These are phyloP conservation scores for Nothoprocta pentlandii DNA, from an alignment of 2,113 vertebrate species.

Conservation along the genomic window DNA sequence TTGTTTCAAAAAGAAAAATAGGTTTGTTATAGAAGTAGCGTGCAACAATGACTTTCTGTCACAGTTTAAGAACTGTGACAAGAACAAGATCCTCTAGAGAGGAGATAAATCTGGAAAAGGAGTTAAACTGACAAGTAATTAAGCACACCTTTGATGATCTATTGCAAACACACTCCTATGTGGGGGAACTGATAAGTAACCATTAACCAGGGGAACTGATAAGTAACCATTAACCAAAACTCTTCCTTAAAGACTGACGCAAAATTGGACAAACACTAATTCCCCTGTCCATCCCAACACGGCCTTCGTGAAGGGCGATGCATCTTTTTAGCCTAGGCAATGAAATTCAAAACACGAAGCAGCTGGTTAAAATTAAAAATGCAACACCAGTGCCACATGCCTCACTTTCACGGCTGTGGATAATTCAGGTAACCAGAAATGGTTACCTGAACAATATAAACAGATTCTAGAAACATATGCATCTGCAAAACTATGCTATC, in stretches of 20 bases:
- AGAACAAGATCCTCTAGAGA: not conserved
- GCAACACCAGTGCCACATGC: not conserved
- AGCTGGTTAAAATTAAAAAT: not conserved
- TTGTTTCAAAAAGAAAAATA: rapidly evolving
- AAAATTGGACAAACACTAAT: rapidly evolving
- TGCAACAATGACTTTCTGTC: rapidly evolving
- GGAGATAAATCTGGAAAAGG: not conserved
- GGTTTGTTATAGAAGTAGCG: rapidly evolving
- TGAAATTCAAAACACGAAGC: not conserved
- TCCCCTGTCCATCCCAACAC: rapidly evolving
- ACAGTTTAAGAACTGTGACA: rapidly evolving
- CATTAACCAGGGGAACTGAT: not conserved
- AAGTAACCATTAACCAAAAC: not conserved
- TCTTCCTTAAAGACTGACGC: too few species aligned
- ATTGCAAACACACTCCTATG: not conserved
- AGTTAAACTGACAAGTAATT: not conserved
- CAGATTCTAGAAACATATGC: not conserved
- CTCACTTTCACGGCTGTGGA: not conserved
- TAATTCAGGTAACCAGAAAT: not conserved
- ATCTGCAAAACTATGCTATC: rapidly evolving
- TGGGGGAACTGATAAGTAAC: not conserved
- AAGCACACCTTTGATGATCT: not conserved
- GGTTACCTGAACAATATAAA: not conserved
- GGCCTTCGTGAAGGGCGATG: not conserved
- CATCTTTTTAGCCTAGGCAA: not conserved